phyloP scores from a whole-genome alignment of 92 coral and sea anemone species.

The Heliopora coerulea region DNA sequence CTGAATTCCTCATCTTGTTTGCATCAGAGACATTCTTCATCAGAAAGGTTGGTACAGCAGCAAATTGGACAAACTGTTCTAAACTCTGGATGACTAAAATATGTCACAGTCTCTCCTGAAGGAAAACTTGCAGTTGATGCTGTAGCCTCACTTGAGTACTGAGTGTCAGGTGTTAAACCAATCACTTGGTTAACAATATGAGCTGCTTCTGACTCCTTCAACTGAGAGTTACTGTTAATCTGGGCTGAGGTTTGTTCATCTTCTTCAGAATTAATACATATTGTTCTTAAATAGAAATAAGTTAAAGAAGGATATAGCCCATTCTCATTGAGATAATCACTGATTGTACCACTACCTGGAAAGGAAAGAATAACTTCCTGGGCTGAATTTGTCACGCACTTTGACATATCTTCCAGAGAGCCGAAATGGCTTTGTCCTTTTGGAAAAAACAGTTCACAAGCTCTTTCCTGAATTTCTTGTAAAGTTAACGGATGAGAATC shows the following conservation, averaged over 20 bases:
- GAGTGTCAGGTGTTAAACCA: too few relatives aligned
- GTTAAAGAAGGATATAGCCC: slow-evolving; percentile 48
- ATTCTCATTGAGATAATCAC: slow-evolving; percentile 44
- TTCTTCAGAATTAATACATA: slow-evolving; percentile 4
- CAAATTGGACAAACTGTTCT: slow-evolving; percentile 11
- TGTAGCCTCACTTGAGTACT: background rate
- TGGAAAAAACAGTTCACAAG: slow-evolving; percentile 38
- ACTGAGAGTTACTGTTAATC: too few relatives aligned
- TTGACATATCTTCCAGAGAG: slow-evolving; percentile 42
- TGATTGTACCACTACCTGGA: slow-evolving; percentile 45
- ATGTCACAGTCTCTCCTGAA: background rate
- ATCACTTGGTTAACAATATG: too few relatives aligned
- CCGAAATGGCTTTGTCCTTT: slow-evolving; percentile 48
- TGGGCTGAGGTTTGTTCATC: background rate
- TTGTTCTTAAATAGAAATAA: slow-evolving; percentile 39
- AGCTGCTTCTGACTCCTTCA: too few relatives aligned
- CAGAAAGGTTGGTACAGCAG: slow-evolving; percentile 13
- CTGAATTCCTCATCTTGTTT: slow-evolving; percentile 5
- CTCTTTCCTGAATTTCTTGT: slow-evolving; percentile 34
- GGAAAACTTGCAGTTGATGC: background rate
- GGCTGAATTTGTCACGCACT: slow-evolving; percentile 40
- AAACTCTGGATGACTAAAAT: background rate
- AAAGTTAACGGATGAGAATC: slow-evolving; percentile 29
- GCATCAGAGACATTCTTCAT: too few relatives aligned
- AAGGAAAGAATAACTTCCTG: slow-evolving; percentile 46